Evolutionary conservation across 1,140 invertebrate genomes (phyloP), one percentile per base, ranked within the genome.

Genomic region (Globodera ellingtonae): DNA sequence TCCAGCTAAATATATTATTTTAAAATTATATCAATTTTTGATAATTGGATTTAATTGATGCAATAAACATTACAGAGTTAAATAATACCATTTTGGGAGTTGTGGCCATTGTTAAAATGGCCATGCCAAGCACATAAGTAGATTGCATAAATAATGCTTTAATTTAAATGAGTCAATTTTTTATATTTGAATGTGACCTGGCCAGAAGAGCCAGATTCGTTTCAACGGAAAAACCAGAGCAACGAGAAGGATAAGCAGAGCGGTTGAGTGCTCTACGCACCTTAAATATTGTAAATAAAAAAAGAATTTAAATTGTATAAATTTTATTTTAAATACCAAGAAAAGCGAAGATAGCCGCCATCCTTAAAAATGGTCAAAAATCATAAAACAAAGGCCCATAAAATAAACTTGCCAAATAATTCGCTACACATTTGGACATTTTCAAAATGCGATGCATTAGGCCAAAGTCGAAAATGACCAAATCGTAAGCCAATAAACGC

Each of bases 401-500:
- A n/a, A 62, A 62, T 62, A 18, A 18, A 18, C 18, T 62, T 62
- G 5, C 56, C 50, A 87, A 77, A 75, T 87, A 87, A 70, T 87
- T 87, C 35, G 86, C 86, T 3, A 87, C 85, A 78, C 86, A 87
- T 77, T 87, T 85, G 50, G 70, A 84, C 67, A 86, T 87, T n/a
- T 86, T 86, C 13, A 87, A 76, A 70, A 87, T 80, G 52, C 79
- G 46, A 44, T 87, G 83, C 86, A 87, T 88, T n/a, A 87, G 79
- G 9, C 86, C 86, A 56, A 86, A 87, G 72, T 87, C 86, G 66
- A 85, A 87, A 73, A 87, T 87, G 8, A 87, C 82, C 62, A 87
- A 85, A 76, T 87, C 86, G 72, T 87, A 87, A 5, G 86, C 86
- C 4, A 87, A 66, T 44, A 86, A 83, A 10, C 75, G 65, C 35